These are phyloP conservation scores for Chauna torquata DNA, from an alignment of 2,113 vertebrate genomes.

Conservation along the genomic window DNA sequence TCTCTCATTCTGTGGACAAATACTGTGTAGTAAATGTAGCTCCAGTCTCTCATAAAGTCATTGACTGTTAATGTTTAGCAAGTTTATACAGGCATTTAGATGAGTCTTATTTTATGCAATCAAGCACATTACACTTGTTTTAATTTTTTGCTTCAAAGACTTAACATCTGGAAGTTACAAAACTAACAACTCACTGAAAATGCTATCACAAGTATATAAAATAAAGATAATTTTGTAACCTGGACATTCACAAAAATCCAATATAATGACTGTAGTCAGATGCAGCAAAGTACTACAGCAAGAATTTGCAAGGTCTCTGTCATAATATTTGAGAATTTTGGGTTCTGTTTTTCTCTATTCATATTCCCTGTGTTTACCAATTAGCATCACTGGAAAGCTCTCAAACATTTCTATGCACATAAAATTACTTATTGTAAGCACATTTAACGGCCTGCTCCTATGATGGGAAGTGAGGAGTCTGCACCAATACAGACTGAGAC, in stretches of 20 bases:
- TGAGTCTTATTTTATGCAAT: constrained; percentile 57
- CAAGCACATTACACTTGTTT: constrained; percentile 56
- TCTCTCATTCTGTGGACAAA: constrained; percentile 1
- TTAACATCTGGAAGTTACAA: constrained; percentile 55
- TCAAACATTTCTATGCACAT: background rate
- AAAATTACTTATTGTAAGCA: background rate
- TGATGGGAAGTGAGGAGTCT: background rate
- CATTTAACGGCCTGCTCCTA: background rate
- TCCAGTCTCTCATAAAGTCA: constrained; percentile 49
- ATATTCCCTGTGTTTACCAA: background rate
- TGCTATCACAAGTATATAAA: background rate
- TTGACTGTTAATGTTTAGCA: constrained; percentile 37
- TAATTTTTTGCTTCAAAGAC: constrained; percentile 71
- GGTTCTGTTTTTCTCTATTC: background rate
- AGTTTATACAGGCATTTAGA: constrained; percentile 44
- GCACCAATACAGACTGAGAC: background rate
- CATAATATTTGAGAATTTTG: background rate
- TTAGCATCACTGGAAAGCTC: background rate
- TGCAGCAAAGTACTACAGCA: background rate
- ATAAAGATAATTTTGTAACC: background rate
- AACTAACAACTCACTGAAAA: constrained; percentile 42
- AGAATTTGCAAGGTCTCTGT: background rate
- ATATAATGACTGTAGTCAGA: background rate
- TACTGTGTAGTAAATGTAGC: background rate
- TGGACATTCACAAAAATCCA: background rate